Evolutionary conservation across 1,140 invertebrate genomes (phyloP).

Genomic region (Habropoda laboriosa): DNA sequence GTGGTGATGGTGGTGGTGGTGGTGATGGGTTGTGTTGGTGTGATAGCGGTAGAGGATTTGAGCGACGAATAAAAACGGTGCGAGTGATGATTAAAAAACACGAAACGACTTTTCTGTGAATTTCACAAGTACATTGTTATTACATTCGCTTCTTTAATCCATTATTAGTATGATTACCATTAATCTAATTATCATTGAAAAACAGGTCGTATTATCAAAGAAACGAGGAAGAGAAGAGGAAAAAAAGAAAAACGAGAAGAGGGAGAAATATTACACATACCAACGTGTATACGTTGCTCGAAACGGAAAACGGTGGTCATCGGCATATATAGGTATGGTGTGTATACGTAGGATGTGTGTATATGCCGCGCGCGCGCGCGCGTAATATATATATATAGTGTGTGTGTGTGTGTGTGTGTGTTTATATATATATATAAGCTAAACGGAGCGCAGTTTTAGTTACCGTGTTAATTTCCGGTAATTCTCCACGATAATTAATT

Average conservation of each 20-base stretch:
- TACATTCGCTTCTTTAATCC: constrained; percentile 67
- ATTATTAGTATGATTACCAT: constrained; percentile 65
- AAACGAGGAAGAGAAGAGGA: constrained; percentile 37
- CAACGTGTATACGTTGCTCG: constrained; percentile 48
- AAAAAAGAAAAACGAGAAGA: constrained; percentile 54
- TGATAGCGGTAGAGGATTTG: constrained; percentile 46
- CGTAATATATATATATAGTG: not conserved
- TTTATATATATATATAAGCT: constrained; percentile 21
- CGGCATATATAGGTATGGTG: not conserved
- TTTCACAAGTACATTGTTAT: constrained; percentile 74
- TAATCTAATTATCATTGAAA: constrained; percentile 69
- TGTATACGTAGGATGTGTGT: not conserved
- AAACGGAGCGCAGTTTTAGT: constrained; percentile 39
- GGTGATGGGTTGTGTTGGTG: too few relatives aligned
- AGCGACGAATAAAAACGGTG: constrained; percentile 42
- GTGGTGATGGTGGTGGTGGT: too few relatives aligned
- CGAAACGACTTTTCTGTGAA: constrained; percentile 70
- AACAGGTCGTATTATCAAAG: constrained; percentile 71
- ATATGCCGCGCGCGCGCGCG: too few relatives aligned
- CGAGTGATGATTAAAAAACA: constrained; percentile 65
- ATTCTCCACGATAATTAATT: constrained; percentile 65
- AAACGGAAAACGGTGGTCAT: constrained; percentile 58
- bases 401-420: not conserved
- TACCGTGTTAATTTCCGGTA: constrained; percentile 40
- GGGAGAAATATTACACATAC: constrained; percentile 34